A percentile compares a stretch with the other conserved stretches of the same genome.
Conservation (phyloP, 2,888 invertebrate species). For the Cantharis nigra region DNA sequence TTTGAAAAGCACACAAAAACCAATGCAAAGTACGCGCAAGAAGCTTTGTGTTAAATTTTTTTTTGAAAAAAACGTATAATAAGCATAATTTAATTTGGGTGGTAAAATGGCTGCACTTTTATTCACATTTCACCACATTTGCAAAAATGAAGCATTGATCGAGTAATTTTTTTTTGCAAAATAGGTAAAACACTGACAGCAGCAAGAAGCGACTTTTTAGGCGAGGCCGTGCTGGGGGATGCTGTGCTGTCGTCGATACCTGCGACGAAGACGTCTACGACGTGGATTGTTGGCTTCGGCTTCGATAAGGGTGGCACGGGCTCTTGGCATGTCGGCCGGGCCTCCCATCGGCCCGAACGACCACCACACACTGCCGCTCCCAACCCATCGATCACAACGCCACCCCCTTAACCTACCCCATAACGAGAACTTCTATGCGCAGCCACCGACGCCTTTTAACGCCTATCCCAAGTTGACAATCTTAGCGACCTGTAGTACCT, state of each 20-base stretch:
- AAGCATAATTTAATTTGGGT: slow-evolving; percentile 11
- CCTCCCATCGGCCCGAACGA: slow-evolving; percentile 46
- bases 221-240: slow-evolving; percentile 29
- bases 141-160: background rate
- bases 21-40: slow-evolving; percentile 16
- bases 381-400: slow-evolving; percentile 35
- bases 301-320: slow-evolving; percentile 41
- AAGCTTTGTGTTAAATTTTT: slow-evolving; percentile 7
- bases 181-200: slow-evolving; percentile 23
- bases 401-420: slow-evolving; percentile 32
- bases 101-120: background rate
- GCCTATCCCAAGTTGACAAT: slow-evolving; percentile 24
- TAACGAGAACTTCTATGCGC: slow-evolving; percentile 28
- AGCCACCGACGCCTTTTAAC: slow-evolving; percentile 32
- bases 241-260: slow-evolving; percentile 36
- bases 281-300: slow-evolving; percentile 43
- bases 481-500: slow-evolving; percentile 15
- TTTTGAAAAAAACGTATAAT: background rate
- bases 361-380: slow-evolving; percentile 42
- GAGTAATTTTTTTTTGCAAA: background rate
- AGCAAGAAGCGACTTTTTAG: slow-evolving; percentile 21
- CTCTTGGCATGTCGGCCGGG: slow-evolving; percentile 46
- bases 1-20: slow-evolving; percentile 21
- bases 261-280: slow-evolving; percentile 41
- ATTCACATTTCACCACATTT: background rate